Evolutionary conservation across 2,113 vertebrate species (phyloP).

Genomic region (Camarhynchus parvulus): DNA sequence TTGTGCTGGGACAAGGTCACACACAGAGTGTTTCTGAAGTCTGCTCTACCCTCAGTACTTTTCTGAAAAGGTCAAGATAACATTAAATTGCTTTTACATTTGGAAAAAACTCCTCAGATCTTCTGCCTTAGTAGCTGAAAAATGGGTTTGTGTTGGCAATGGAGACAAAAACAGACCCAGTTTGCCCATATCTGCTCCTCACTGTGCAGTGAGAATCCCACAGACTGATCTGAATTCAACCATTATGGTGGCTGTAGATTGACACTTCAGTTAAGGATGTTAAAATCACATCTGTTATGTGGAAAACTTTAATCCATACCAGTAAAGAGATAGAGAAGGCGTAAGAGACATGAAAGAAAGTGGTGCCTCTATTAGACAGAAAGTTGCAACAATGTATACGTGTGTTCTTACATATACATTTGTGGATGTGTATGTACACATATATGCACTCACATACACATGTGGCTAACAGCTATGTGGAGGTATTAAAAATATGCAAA

Average conservation of each 20-base stretch:
- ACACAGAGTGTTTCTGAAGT: background rate
- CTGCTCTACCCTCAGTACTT: background rate
- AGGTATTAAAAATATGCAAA: background rate
- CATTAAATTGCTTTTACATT: background rate
- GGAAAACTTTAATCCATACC: background rate
- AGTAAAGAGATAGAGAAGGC: background rate
- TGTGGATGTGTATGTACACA: too few species aligned
- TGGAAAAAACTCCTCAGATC: background rate
- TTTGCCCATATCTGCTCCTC: background rate
- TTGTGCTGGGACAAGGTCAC: background rate
- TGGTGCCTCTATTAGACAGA: background rate
- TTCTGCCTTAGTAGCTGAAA: background rate
- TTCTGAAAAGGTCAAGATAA: slow-evolving; percentile 12
- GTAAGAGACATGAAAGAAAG: background rate
- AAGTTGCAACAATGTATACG: background rate
- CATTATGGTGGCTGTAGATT: background rate
- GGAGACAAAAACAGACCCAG: background rate
- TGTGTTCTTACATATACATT: background rate
- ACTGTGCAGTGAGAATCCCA: background rate
- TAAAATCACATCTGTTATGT: background rate
- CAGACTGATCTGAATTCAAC: background rate
- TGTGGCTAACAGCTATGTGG: background rate
- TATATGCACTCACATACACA: background rate
- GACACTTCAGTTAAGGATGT: background rate
- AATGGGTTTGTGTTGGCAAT: background rate